Evolutionary conservation across 2,113 vertebrate species (phyloP).

Genomic region (Lampris megalopsis): DNA sequence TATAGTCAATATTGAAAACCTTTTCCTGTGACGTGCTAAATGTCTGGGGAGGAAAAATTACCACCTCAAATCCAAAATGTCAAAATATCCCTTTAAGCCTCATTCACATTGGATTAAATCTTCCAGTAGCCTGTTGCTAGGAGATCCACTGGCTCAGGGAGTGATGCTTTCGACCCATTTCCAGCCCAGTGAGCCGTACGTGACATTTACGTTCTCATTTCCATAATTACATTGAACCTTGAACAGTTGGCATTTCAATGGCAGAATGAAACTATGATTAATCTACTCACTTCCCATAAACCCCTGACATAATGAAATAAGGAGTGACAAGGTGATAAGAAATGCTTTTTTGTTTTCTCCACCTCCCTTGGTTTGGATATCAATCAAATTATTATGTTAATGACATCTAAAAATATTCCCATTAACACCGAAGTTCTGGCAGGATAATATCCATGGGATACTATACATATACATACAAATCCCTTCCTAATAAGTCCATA

Average conservation of each 20-base stretch:
- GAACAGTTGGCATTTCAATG: slow-evolving; percentile 65
- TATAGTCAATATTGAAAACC: too few relatives aligned
- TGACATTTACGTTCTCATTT: slow-evolving; percentile 60
- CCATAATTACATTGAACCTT: slow-evolving; percentile 62
- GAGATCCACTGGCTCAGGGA: slow-evolving; percentile 19
- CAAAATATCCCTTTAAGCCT: slow-evolving; percentile 9
- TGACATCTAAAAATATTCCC: background rate
- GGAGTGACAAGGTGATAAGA: background rate
- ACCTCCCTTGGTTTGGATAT: background rate
- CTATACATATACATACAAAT: background rate
- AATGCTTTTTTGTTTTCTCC: background rate
- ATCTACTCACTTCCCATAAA: slow-evolving; percentile 35
- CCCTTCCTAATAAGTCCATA: background rate
- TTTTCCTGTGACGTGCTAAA: background rate
- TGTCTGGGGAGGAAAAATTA: slow-evolving; percentile 1
- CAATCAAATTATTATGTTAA: background rate
- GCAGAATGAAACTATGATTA: slow-evolving; percentile 56
- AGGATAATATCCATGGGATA: background rate
- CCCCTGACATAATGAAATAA: slow-evolving; percentile 18
- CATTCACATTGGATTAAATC: slow-evolving; percentile 3
- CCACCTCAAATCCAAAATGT: background rate
- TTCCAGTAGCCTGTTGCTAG: slow-evolving; percentile 29
- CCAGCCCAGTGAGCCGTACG: background rate
- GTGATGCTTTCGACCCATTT: slow-evolving; percentile 26
- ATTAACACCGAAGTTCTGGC: background rate